These are phyloP conservation scores for Dromococcyx pavoninus DNA, from an alignment of 2,797 vertebrate genomes.

Conservation along the genomic window DNA sequence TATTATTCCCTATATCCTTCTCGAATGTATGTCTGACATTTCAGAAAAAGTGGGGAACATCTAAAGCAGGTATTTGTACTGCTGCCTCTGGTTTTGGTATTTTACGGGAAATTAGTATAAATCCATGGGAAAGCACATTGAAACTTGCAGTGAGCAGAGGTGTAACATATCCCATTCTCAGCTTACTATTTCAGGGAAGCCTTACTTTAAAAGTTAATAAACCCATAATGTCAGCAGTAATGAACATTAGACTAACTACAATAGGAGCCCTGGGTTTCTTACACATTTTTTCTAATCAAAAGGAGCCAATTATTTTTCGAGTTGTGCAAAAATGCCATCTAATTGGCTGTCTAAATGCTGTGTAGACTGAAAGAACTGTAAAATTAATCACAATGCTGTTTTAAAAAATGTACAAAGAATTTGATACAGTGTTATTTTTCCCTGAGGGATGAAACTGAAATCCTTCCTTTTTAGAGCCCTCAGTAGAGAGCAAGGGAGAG, in stretches of 20 bases:
- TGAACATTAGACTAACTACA: background rate
- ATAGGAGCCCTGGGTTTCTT: background rate
- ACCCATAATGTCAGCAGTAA: background rate
- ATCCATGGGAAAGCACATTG: background rate
- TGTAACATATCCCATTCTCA: background rate
- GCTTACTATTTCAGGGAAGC: background rate
- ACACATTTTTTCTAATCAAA: background rate
- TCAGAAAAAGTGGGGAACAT: background rate
- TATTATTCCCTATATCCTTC: background rate
- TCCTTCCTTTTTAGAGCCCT: background rate
- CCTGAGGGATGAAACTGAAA: background rate
- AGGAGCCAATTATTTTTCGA: background rate
- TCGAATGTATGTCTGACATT: background rate
- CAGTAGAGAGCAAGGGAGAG: background rate
- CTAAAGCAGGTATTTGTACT: background rate
- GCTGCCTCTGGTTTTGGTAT: background rate
- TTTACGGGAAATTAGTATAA: background rate
- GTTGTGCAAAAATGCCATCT: background rate
- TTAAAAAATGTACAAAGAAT: background rate
- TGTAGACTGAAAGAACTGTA: background rate
- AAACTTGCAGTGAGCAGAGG: background rate
- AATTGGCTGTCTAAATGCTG: background rate
- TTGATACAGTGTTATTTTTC: background rate
- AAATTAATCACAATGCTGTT: background rate
- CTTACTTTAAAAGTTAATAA: background rate